Evolutionary conservation across 2,797 vertebrate species (phyloP), one percentile per base, ranked within the genome.

Genomic region (Pitangus sulphuratus): DNA sequence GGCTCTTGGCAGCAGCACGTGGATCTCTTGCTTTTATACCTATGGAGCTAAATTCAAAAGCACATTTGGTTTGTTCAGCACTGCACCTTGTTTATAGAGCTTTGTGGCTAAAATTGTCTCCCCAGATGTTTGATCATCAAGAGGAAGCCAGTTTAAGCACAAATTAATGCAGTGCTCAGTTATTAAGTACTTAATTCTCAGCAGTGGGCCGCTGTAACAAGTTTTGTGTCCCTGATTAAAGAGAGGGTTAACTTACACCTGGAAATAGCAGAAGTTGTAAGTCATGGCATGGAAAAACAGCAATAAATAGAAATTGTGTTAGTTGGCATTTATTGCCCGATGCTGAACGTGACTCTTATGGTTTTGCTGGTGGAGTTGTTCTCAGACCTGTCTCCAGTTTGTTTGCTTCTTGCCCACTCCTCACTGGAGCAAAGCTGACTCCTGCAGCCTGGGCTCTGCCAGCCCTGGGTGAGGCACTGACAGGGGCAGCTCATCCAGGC

Each of bases 141-240:
- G 70, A 92, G 62, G 66, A 95, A 97, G 95, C 66, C 50, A 93
- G 92, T 95, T 97, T 95, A 96, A 98, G 93, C 92, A 93, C 71
- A 97, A 94, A 96, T 97, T 90, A 98, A 85, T 57, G 68, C 69
- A 89, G 66, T 90, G 82, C 70, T 97, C 54, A 42, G 92, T 98
- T 97, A 97, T 97, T 96, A 96, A 97, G 91, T 94, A 90, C 91
- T 97, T 98, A 97, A 92, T 97, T 97, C 95, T 97, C 95, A 97
- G 91, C 11, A 25, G 89, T 90, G 91, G 76, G 60, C 50, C 53
- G 50, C 50, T 93, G 68, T 92, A 78, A 70, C 25, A 61, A 66
- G 74, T 89, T 93, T 77, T 93, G 72, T 83, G 95, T 75, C 71
- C 89, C 40, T 94, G 91, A 76, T 83, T 96, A 89, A 96, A 87